These are phyloP conservation scores for Amaurobius ferox DNA, from an alignment of 2,888 invertebrate species.

Conservation along the genomic window DNA sequence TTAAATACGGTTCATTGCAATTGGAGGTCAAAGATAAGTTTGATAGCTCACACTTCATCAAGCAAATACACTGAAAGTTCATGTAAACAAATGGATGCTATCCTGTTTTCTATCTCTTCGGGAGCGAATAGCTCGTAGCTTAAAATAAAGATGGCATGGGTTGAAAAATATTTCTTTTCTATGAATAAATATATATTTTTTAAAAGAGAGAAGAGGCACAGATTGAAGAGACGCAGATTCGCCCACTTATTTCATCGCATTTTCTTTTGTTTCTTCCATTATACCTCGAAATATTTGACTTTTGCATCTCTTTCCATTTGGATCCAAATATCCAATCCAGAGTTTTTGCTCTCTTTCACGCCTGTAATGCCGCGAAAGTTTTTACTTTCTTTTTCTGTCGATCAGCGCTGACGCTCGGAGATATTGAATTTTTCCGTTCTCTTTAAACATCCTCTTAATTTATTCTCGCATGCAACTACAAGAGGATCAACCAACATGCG, in stretches of 20 bases:
- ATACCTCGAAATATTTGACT: constrained; percentile 6
- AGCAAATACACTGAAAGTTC: no score
- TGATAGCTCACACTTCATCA: no score
- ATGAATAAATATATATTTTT: neutral
- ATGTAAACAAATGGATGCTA: no score
- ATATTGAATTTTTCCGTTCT: constrained; percentile 30
- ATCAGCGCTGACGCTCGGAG: neutral
- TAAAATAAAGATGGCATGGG: neutral
- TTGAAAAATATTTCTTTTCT: neutral
- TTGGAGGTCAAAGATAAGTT: no score
- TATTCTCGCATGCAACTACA: constrained; percentile 22
- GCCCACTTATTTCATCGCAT: neutral
- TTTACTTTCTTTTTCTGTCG: neutral
- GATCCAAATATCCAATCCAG: constrained; percentile 23
- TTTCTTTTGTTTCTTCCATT: neutral
- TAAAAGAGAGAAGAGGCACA: neutral
- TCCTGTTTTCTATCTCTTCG: neutral
- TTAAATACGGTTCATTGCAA: no score
- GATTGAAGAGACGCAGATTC: neutral
- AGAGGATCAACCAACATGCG: neutral
- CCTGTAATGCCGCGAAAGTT: neutral
- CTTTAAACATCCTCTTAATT: constrained; percentile 30
- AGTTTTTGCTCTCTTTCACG: neutral
- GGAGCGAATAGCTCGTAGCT: neutral
- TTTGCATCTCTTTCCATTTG: constrained; percentile 37